Conservation (phyloP, 2,113 vertebrate genomes). For the Pongo pygmaeus region DNA sequence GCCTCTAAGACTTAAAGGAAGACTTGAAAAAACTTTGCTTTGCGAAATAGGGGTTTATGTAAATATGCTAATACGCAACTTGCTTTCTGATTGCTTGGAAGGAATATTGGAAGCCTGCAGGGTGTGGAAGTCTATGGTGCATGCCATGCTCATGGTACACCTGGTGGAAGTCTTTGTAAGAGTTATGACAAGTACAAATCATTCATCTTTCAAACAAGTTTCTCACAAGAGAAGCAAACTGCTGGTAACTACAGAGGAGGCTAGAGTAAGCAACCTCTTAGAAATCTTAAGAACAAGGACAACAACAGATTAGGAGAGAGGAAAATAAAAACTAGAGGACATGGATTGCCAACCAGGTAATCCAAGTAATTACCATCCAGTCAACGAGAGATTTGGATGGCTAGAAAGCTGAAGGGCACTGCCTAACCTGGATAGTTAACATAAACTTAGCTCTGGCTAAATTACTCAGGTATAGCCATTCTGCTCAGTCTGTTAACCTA, state of each 20-base stretch:
- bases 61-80: neutral
- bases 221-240: neutral
- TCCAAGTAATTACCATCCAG: neutral
- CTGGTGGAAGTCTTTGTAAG: neutral
- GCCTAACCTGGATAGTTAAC: neutral
- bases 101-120: neutral
- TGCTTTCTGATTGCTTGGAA: neutral
- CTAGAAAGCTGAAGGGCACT: neutral
- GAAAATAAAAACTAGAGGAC: neutral
- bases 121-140: neutral
- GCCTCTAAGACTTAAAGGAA: neutral
- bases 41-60: neutral
- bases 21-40: neutral
- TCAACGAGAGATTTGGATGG: neutral
- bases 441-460: fast-evolving
- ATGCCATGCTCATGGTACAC: neutral
- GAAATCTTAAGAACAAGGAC: conserved; percentile 2
- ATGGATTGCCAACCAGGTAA: neutral
- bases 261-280: neutral
- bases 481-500: neutral
- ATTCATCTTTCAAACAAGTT: neutral
- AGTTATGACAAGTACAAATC: neutral
- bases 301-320: neutral
- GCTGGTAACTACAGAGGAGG: neutral
- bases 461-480: neutral